These are phyloP conservation scores for Heteromormyrus szaboi DNA, from an alignment of 2,797 vertebrate species.

Conservation along the genomic window DNA sequence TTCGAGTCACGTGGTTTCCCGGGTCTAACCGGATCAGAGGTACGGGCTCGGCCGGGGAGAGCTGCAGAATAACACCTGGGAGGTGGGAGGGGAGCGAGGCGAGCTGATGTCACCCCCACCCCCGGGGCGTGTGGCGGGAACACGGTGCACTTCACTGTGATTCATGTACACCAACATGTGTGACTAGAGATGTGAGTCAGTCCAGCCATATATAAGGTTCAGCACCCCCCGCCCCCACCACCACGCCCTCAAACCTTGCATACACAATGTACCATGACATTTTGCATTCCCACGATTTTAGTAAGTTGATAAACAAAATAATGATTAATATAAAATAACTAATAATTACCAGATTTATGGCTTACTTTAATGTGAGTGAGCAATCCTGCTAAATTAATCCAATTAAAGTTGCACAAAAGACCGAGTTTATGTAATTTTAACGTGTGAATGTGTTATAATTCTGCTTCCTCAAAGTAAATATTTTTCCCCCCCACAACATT, in stretches of 20 bases:
- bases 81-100: background rate
- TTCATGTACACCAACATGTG: slow-evolving; percentile 15
- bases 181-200: slow-evolving; percentile 7
- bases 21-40: slow-evolving; percentile 8
- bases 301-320: background rate
- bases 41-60: background rate
- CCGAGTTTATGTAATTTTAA: slow-evolving; percentile 1
- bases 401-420: background rate
- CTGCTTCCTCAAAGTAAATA: background rate
- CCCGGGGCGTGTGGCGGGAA: slow-evolving; percentile 3
- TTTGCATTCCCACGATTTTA: background rate
- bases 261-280: background rate
- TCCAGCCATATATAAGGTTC: background rate
- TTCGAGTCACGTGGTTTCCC: background rate
- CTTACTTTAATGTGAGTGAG: background rate
- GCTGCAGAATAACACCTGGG: slow-evolving; percentile 4
- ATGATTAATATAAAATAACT: background rate
- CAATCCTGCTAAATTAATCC: background rate
- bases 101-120: background rate
- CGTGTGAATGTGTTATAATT: background rate
- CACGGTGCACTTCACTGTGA: slow-evolving; percentile 13
- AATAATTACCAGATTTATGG: background rate
- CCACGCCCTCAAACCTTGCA: slow-evolving; percentile 3
- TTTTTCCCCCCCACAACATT: background rate
- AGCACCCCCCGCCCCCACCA: background rate